phyloP scores from a whole-genome alignment of 2,797 vertebrate species.

The Acipenser oxyrinchus region DNA sequence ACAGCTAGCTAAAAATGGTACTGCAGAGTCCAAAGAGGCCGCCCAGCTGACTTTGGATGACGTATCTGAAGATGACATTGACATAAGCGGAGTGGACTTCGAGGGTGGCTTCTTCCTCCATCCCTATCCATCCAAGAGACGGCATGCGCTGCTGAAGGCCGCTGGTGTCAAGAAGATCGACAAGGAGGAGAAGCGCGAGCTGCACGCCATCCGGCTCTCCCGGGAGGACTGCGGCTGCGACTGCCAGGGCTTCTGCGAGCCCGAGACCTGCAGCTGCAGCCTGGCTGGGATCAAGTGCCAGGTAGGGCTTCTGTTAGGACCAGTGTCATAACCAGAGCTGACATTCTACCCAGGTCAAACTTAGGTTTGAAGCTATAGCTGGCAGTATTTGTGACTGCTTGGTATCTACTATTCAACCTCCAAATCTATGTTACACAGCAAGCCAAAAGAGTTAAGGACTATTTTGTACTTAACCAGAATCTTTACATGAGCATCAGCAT shows the following conservation, averaged over 20 bases:
- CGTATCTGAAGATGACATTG: constrained; percentile 75
- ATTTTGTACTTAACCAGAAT: too few species aligned
- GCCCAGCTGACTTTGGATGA: constrained; percentile 72
- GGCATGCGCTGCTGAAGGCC: constrained; percentile 76
- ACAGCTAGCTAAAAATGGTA: constrained; percentile 79
- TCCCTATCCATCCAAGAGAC: constrained; percentile 77
- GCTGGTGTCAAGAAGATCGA: constrained; percentile 88
- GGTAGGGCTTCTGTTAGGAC: constrained; percentile 47
- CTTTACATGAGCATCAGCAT: too few species aligned
- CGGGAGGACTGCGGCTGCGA: constrained; percentile 88
- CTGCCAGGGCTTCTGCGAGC: constrained; percentile 88
- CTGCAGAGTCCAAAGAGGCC: constrained; percentile 68
- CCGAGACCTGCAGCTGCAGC: constrained; percentile 89
- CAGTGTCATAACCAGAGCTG: too few species aligned
- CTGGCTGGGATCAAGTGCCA: constrained; percentile 94
- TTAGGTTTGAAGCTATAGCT: too few species aligned
- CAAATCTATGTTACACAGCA: neutral
- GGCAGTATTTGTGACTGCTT: too few species aligned
- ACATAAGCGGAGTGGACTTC: constrained; percentile 58
- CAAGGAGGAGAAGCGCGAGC: constrained; percentile 86
- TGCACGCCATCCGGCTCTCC: constrained; percentile 79
- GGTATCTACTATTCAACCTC: neutral
- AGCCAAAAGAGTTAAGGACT: neutral
- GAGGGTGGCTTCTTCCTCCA: constrained; percentile 82
- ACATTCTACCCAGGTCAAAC: too few species aligned